phyloP scores from a whole-genome alignment of 2,113 vertebrate genomes.

The Tychaedon coryphoeus region DNA sequence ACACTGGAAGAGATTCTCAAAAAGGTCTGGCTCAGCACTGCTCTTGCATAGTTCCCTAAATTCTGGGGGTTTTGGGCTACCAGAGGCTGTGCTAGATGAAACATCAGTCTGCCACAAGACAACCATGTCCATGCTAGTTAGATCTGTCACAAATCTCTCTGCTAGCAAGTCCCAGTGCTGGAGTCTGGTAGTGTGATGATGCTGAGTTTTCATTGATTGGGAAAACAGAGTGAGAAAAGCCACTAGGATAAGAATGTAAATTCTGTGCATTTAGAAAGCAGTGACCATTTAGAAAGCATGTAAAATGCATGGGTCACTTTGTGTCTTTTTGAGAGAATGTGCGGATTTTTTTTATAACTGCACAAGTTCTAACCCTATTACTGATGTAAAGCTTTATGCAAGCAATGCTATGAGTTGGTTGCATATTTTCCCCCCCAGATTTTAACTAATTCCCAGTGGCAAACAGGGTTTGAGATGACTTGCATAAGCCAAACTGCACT shows the following conservation, averaged over 20 bases:
- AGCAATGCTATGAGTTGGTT: background rate
- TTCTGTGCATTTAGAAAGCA: background rate
- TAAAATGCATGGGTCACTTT: background rate
- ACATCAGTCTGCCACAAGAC: background rate
- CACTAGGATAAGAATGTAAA: background rate
- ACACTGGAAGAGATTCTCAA: background rate
- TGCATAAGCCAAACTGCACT: background rate
- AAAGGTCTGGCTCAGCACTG: background rate
- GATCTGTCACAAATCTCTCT: accelerated
- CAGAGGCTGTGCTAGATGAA: background rate
- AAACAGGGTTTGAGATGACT: background rate
- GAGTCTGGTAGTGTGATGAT: background rate
- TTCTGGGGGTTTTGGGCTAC: accelerated
- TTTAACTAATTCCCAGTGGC: background rate
- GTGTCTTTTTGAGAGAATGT: background rate
- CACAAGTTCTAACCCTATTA: background rate
- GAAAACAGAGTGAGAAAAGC: background rate
- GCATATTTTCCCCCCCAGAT: background rate
- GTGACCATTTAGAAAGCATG: background rate
- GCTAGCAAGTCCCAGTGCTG: background rate
- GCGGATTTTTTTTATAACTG: background rate
- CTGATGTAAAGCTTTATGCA: background rate
- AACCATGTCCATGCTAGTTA: background rate
- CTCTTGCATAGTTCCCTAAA: background rate
- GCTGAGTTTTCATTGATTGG: accelerated